Evolutionary conservation across 2,797 vertebrate species (phyloP), one percentile per base, ranked within the genome.

Genomic region (Oceanodroma leucorhoa): DNA sequence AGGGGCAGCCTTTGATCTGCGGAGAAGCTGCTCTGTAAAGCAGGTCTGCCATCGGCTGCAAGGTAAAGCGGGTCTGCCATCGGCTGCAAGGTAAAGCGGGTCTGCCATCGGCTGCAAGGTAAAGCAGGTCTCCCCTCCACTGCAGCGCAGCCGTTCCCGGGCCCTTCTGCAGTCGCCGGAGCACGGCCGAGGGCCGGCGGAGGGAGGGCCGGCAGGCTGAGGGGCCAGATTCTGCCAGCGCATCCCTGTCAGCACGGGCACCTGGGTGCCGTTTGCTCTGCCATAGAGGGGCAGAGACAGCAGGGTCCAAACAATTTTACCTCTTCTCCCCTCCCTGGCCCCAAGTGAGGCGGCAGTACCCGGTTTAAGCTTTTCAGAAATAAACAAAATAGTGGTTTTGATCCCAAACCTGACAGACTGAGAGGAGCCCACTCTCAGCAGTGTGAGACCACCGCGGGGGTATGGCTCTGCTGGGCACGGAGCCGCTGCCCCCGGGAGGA

Each of bases 401-500:
- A 18, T 46, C 34, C 24, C 17, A 32, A 41, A 48, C 26, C 20
- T 18, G 65, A 14, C 40, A 70, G 64, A 11, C 27, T 12, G 40
- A 14, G 58, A 41, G 27, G 72, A 53, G n/a, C 36, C 62, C 7
- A 1, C 36, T 76, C 9, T 24, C 9, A 3, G 50, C 34, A 38
- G 40, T 1, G 6, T 0, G 38, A 71, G 65, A 6, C 38, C 26
- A 4, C 10, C 0, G 1, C 0, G 1, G 38, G 6, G 79, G 45
- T 20, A 14, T 6, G 2, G 40, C 40, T 55, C 69, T 29, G 69
- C 69, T 55, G 4, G 2, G 27, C 55, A 14, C 0, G 1, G 57
- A 61, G 46, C 32, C 1, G 3, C 55, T 53, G 26, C 24, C 26
- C 38, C 46, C 3, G 5, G 46, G 17, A 27, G 1, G 18, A 38